phyloP scores from a whole-genome alignment of 2,113 vertebrate genomes.

The Myiozetetes cayanensis region DNA sequence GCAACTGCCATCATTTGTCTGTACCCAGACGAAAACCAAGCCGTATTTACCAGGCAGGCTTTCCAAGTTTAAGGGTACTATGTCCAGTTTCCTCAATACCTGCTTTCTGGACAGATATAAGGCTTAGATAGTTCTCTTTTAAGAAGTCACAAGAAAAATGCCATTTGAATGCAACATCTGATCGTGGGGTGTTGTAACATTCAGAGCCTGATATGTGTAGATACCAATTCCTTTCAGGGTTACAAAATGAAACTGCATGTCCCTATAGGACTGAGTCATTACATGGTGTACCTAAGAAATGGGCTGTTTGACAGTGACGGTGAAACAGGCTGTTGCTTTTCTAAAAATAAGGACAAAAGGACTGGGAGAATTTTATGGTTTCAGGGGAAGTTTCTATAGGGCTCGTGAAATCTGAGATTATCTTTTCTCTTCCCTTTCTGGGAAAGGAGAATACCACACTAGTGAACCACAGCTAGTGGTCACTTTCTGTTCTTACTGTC shows the following conservation, averaged over 20 bases:
- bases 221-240: background rate
- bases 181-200: fast-evolving
- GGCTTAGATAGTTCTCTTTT: background rate
- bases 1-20: background rate
- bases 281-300: background rate
- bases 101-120: background rate
- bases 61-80: background rate
- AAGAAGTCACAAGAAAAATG: background rate
- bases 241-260: background rate
- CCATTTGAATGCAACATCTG: background rate
- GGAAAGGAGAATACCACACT: background rate
- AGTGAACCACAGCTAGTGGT: background rate
- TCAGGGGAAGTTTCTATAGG: background rate
- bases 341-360: background rate
- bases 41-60: fast-evolving
- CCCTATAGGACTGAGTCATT: background rate
- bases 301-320: background rate
- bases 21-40: background rate
- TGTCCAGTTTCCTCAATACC: background rate
- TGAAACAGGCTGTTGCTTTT: background rate
- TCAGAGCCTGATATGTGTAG: background rate
- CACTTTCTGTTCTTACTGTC: background rate
- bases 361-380: background rate
- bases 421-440: background rate
- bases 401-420: background rate